Evolutionary conservation across 2,888 invertebrate species (phyloP), one percentile per base, ranked within the genome.

Genomic region (Zhuqinia jingwanae): DNA sequence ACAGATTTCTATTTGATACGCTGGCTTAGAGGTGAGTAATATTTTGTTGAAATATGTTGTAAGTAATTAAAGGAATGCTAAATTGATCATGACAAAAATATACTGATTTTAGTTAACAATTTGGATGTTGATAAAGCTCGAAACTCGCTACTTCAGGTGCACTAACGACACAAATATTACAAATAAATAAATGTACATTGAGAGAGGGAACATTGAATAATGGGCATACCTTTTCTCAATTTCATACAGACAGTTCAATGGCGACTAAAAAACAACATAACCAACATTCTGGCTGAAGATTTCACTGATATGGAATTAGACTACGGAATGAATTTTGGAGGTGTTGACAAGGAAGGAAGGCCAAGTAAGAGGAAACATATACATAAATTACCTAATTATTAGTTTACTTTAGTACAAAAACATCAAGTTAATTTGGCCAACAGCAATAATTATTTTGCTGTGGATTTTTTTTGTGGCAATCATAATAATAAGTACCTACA

Each of bases 1-100:
- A 50, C 77, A 42, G 77, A 77, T 17, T 77, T 77, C 15, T 77
- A 77, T 36, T 42, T 77, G 8, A 58, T 77, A 58, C 77, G 77
- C 1, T 77, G 58, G 58, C 5, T 77, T 13, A 58, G 77, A 17
- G 13, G 77, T 77, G 13, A 77, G 76, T 53, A 11, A 20, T 3
- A 17, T 10, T 15, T 27, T 15, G 17, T 50, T 47, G 22, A 45
- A 45, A 25, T 15, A 5, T 22, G 47, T 20, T 73, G 13, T n/a
- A n/a, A n/a, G n/a, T n/a, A n/a, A n/a, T n/a, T n/a, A n/a, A n/a
- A n/a, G n/a, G n/a, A n/a, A n/a, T n/a, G n/a, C n/a, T n/a, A n/a
- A n/a, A n/a, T n/a, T n/a, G n/a, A n/a, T n/a, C n/a, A n/a, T n/a
- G n/a, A n/a, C n/a, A n/a, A n/a, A n/a, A n/a, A n/a, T n/a, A n/a